Evolutionary conservation across 2,888 invertebrate genomes (phyloP), one percentile per base, ranked within the genome.

Genomic region (Caenorhabditis drosophilae): DNA sequence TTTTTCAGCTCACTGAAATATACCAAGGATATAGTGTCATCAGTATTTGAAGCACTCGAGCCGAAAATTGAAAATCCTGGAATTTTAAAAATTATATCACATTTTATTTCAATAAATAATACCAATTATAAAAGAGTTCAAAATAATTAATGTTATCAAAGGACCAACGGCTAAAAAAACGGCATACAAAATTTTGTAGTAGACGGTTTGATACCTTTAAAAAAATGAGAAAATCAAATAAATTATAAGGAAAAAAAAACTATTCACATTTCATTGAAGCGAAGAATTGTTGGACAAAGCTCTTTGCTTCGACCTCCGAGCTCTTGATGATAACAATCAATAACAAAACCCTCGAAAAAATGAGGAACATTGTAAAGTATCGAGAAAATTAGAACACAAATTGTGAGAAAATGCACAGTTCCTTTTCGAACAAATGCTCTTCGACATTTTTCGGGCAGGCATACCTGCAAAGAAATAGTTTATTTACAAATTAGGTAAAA

Each of bases 101-200:
- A n/a, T n/a, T n/a, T n/a, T n/a, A n/a, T n/a, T n/a, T n/a, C n/a
- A n/a, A n/a, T n/a, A n/a, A n/a, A n/a, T n/a, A n/a, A n/a, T 45
- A 81, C 81, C 75, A 73, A 82, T 80, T 54, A 82, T 81, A 35
- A 73, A 74, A 4, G 75, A 69, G 54, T 82, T 82, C 23, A 82
- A 58, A 25, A 76, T 53, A 48, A 82, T 70, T 23, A 82, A 59
- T 25, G 75, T 61, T 11, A 80, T 48, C 4, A 82, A 55, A 20
- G 82, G 82, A 0, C 82, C 82, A 12, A 82, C 78, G 9, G 82
- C 82, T 34, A 82, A 57, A 58, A 82, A 79, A 0, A 78, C 59
- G 9, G 82, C 71, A 61, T 82, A 82, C 79, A 81, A 72, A 56
- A 76, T 77, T 54, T 75, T 75, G 60, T 80, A 80, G 55, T 82